Evolutionary conservation across 2,888 invertebrate genomes (phyloP), one percentile per base, ranked within the genome.

Genomic region (Amaurobius ferox): DNA sequence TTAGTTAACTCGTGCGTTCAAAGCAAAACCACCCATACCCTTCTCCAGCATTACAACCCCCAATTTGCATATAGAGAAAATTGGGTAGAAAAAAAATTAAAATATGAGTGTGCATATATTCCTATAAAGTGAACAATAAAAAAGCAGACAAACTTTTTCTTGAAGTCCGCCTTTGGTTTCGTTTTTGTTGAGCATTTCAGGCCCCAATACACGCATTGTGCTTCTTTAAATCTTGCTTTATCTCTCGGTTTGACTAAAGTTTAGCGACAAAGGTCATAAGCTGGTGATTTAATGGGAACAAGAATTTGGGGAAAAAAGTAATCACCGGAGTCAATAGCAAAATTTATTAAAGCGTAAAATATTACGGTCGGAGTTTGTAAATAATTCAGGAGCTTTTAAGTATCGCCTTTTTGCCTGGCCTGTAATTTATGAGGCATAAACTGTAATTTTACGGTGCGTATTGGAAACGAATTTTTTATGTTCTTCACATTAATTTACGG

Each of bases 331-430:
- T 26, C 67, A 66, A 68, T 30, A 61, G 11, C 48, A 11, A 66
- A 61, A 74, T 74, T 80, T 80, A 80, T 61, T 67, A 48, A 64
- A 77, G 77, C 83, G 55, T 77, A 40, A 83, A 77, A 77, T 83
- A 81, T 81, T 68, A 35, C 32, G 61, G 9, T 48, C 35, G 44
- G 29, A 40, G 55, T 48, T 72, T 48, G 39, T 81, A 61, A 74
- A 81, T 81, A 81, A 81, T 68, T 74, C 67, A 74, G 66, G n/a
- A 61, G 35, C 30, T 74, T 29, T 30, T 30, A 64, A 64, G n/a
- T 16, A 64, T 19, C 13, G 29, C 16, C 29, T 29, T 55, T 55
- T 55, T 55, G 19, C 23, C 55, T 55, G 30, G 29, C 2, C n/a
- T 6, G 11, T 40, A 28, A 40, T 68, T 68, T 68, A 40, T 68